These are phyloP conservation scores for Athetis lepigone DNA, from an alignment of 2,888 invertebrate genomes.

Conservation along the genomic window DNA sequence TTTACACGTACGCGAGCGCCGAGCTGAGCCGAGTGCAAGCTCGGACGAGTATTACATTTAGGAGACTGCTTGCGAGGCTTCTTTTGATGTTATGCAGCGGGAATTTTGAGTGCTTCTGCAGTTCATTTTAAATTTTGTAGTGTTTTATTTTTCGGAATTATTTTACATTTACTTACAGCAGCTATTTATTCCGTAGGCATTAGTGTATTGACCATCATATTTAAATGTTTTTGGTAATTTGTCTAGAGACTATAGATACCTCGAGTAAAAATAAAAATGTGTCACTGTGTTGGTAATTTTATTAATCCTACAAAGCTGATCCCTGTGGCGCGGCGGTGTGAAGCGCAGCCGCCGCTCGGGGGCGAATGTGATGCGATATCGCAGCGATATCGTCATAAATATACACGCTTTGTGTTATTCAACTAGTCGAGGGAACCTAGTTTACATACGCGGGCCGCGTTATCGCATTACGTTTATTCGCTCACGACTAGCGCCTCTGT, in stretches of 20 bases:
- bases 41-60: slow-evolving; percentile 18
- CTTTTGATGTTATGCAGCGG: neutral
- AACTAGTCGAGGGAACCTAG: slow-evolving; percentile 59
- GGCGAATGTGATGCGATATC: slow-evolving; percentile 69
- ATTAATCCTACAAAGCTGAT: neutral
- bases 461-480: slow-evolving; percentile 59
- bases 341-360: slow-evolving; percentile 43
- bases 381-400: slow-evolving; percentile 69
- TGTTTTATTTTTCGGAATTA: neutral
- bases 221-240: no score
- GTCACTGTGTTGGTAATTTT: neutral
- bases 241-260: no score
- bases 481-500: slow-evolving; percentile 32
- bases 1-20: slow-evolving; percentile 63
- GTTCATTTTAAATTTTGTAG: slow-evolving; percentile 13
- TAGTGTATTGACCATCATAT: neutral
- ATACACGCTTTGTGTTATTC: slow-evolving; percentile 70
- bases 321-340: slow-evolving; percentile 41
- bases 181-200: neutral
- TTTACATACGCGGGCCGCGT: slow-evolving; percentile 53
- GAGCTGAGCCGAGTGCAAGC: slow-evolving; percentile 32
- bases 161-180: neutral
- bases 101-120: neutral
- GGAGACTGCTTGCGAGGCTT: neutral
- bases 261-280: no score